phyloP scores from a whole-genome alignment of 2,888 invertebrate species.

The Drosophila ustulata region DNA sequence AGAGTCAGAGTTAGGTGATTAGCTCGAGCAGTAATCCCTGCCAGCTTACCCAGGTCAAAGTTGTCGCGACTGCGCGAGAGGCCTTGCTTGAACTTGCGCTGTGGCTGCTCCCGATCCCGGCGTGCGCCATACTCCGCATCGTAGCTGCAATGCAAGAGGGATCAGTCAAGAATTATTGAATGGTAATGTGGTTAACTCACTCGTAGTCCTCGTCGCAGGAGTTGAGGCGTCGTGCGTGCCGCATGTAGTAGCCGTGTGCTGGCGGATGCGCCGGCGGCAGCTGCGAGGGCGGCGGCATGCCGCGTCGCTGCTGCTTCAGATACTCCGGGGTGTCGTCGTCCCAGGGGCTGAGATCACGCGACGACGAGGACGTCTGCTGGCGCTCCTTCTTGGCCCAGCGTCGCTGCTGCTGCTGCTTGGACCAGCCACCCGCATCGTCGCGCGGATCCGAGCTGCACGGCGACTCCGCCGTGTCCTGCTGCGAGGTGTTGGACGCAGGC shows the following conservation, averaged over 20 bases:
- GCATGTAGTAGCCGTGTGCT: constrained; percentile 86
- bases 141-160: constrained; percentile 72
- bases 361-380: constrained; percentile 90
- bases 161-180: background rate
- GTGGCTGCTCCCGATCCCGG: constrained; percentile 74
- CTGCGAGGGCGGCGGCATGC: constrained; percentile 41
- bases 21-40: too few relatives aligned
- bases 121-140: constrained; percentile 83
- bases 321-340: constrained; percentile 89
- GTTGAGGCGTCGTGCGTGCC: constrained; percentile 86
- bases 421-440: constrained; percentile 86
- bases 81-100: constrained; percentile 82
- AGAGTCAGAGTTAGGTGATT: background rate
- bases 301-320: constrained; percentile 83
- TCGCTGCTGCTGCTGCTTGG: constrained; percentile 79
- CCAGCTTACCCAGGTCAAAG: constrained; percentile 82
- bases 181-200: constrained; percentile 85
- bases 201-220: constrained; percentile 91
- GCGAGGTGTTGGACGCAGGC: constrained; percentile 81
- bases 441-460: constrained; percentile 93
- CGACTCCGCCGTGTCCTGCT: constrained; percentile 87
- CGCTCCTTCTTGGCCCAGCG: constrained; percentile 86
- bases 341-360: constrained; percentile 92
- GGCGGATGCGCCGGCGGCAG: constrained; percentile 48
- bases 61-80: constrained; percentile 84